Evolutionary conservation across 1,140 invertebrate genomes (phyloP).

Genomic region (Polypedilum vanderplanki): DNA sequence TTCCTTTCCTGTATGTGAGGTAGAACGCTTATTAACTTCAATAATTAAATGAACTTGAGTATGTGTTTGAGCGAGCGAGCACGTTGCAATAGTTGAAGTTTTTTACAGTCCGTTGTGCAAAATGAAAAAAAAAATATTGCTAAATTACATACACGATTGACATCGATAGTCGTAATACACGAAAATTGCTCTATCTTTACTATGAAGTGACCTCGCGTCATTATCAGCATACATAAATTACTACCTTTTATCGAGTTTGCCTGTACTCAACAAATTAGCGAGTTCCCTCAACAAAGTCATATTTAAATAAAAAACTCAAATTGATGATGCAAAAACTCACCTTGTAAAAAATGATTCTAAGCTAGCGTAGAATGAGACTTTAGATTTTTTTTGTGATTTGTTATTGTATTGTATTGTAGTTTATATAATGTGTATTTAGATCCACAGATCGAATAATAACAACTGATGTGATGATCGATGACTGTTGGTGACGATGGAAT

Average conservation of each 20-base stretch:
- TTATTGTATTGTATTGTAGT: neutral
- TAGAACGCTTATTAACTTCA: conserved; percentile 21
- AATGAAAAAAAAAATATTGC: neutral
- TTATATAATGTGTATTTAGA: neutral
- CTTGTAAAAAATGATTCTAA: neutral
- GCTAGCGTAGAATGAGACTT: no score
- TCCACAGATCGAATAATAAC: neutral
- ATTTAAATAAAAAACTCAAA: neutral
- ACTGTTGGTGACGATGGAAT: conserved; percentile 10
- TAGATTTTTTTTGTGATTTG: neutral
- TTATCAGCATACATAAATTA: neutral
- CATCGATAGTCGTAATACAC: neutral
- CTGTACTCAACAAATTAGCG: neutral
- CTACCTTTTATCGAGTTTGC: neutral
- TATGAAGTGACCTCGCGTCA: neutral
- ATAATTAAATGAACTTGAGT: conserved; percentile 17
- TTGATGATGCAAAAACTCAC: conserved; percentile 17
- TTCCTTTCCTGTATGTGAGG: neutral
- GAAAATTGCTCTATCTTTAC: neutral
- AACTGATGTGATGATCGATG: neutral
- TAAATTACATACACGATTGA: neutral
- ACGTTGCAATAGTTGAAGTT: neutral
- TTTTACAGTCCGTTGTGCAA: neutral
- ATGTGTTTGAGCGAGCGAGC: neutral
- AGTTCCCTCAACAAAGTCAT: neutral